Percentiles rank a stretch among this genome's conserved stretches.
These are phyloP conservation scores for Pipistrellus pygmaeus DNA, from an alignment of 2,797 vertebrate species.

Conservation along the genomic window DNA sequence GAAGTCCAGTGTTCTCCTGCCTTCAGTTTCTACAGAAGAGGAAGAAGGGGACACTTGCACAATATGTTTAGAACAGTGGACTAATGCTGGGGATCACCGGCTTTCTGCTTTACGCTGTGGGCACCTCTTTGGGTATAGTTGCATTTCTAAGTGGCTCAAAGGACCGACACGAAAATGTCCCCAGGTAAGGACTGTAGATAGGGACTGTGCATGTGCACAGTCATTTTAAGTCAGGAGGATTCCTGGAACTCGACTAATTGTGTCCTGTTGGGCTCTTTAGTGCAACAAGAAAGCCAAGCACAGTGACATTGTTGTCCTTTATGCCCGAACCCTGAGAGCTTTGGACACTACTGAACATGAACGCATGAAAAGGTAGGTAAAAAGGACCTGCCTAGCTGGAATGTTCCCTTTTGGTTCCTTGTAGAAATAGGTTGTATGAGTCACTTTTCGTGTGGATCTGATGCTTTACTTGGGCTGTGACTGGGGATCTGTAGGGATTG, in stretches of 20 bases:
- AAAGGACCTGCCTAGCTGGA: conserved; percentile 1
- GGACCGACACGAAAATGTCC: conserved; percentile 95
- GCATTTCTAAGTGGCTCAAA: conserved; percentile 95
- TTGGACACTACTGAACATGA: conserved; percentile 96
- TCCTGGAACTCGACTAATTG: not conserved
- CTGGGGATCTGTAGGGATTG: not conserved
- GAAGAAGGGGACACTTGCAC: conserved; percentile 93
- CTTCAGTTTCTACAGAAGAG: conserved; percentile 83
- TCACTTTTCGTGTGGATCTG: not conserved
- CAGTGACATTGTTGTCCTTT: conserved; percentile 94
- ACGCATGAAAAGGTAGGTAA: conserved; percentile 91
- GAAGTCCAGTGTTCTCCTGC: conserved; percentile 7
- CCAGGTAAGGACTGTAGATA: conserved; percentile 89
- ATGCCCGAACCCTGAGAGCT: conserved; percentile 92
- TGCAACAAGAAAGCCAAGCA: conserved; percentile 98
- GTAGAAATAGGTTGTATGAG: not conserved
- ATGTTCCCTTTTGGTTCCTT: conserved; percentile 11
- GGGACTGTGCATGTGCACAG: not conserved
- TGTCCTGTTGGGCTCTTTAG: conserved; percentile 85
- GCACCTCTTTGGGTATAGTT: conserved; percentile 95
- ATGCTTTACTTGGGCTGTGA: not conserved
- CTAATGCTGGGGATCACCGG: conserved; percentile 94
- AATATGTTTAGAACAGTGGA: conserved; percentile 98
- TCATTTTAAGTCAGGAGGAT: conserved; percentile 3
- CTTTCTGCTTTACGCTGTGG: conserved; percentile 95